Evolutionary conservation across 1,140 invertebrate species (phyloP).

Genomic region (Aphelinus certus): DNA sequence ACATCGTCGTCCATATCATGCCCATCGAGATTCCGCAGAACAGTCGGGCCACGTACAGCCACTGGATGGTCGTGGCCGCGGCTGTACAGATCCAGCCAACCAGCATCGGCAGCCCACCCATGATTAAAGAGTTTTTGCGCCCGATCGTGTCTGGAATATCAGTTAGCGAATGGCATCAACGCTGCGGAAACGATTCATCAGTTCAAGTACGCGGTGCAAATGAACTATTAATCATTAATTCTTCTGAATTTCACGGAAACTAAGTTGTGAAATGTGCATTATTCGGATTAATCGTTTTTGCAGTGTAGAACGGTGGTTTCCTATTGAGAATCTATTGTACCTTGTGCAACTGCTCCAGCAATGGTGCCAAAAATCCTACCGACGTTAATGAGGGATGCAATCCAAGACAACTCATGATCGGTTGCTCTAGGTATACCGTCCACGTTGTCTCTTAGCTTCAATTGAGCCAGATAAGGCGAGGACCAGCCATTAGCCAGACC

Average conservation of each 20-base stretch:
- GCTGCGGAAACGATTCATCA: too few species aligned
- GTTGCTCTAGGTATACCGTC: slow-evolving; percentile 50
- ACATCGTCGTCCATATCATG: slow-evolving; percentile 64
- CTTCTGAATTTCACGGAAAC: too few species aligned
- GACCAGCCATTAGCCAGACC: slow-evolving; percentile 61
- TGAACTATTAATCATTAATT: too few species aligned
- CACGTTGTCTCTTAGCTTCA: slow-evolving; percentile 48
- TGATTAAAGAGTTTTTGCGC: slow-evolving; percentile 64
- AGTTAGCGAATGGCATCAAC: too few species aligned
- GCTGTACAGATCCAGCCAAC: slow-evolving; percentile 66
- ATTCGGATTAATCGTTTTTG: too few species aligned
- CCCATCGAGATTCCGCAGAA: slow-evolving; percentile 68
- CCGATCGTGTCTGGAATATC: slow-evolving; percentile 64
- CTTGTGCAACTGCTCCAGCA: slow-evolving; percentile 54
- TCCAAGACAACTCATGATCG: slow-evolving; percentile 58
- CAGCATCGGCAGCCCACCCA: slow-evolving; percentile 63
- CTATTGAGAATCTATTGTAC: slow-evolving; percentile 41
- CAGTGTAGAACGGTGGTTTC: too few species aligned
- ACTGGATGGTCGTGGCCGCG: slow-evolving; percentile 53
- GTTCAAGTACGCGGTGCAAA: too few species aligned
- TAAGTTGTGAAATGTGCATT: too few species aligned
- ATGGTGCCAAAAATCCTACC: slow-evolving; percentile 57
- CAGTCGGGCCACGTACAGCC: slow-evolving; percentile 66
- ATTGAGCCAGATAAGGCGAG: slow-evolving; percentile 60
- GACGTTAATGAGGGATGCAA: slow-evolving; percentile 59